A percentile compares a stretch with the other conserved stretches of the same genome.
Conservation (phyloP, 2,113 vertebrate species). For the Dromas ardeola region DNA sequence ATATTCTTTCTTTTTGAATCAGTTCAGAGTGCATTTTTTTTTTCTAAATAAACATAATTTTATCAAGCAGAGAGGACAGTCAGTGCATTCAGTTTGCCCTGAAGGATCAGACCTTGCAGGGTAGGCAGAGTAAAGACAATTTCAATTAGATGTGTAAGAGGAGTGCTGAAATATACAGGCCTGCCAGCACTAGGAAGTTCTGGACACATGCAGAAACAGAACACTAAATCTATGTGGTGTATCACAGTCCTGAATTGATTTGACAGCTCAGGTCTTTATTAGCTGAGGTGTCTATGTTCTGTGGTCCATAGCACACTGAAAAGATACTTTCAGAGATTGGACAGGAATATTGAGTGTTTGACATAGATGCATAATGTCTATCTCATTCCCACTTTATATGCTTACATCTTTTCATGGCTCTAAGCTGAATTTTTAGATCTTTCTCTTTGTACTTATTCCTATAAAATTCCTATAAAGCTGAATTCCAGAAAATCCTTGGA, state of each 20-base stretch:
- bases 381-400: neutral
- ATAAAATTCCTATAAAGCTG: neutral
- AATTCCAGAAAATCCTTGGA: neutral
- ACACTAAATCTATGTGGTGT: neutral
- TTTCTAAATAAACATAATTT: neutral
- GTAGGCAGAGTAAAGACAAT: neutral
- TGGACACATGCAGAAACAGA: neutral
- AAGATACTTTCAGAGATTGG: neutral
- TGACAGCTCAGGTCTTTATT: neutral
- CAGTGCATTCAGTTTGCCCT: neutral
- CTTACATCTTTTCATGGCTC: neutral
- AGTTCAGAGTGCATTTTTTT: neutral
- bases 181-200: neutral
- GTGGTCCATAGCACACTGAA: neutral
- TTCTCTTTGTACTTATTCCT: neutral
- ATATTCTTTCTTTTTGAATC: neutral
- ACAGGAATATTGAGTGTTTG: neutral
- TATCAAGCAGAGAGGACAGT: neutral
- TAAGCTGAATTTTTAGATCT: neutral
- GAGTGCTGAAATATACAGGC: neutral
- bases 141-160: neutral
- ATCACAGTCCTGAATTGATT: neutral
- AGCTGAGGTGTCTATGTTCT: neutral
- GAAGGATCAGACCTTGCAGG: neutral
- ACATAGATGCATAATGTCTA: fast-evolving